Conservation (phyloP, 2,888 invertebrate genomes). For the Meliscaeva auricollis region DNA sequence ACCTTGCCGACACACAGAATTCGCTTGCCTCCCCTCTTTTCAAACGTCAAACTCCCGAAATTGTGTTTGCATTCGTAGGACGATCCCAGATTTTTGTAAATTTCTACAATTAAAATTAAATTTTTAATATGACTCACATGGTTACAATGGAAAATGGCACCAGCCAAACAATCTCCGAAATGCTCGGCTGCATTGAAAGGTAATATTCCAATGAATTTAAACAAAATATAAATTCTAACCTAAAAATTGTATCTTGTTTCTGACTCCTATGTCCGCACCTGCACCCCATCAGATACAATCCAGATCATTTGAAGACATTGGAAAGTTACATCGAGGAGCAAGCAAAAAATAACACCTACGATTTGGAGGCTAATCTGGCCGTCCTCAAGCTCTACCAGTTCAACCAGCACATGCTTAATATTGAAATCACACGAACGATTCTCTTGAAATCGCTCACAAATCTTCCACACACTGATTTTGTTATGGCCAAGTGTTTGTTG, state of each 20-base stretch:
- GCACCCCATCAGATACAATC: conserved; percentile 92
- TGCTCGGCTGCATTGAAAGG: conserved; percentile 97
- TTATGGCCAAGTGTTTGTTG: conserved; percentile 97
- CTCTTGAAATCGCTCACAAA: conserved; percentile 98
- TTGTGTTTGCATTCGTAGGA: conserved; percentile 67
- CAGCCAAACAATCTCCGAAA: conserved; percentile 89
- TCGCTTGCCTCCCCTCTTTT: conserved; percentile 53
- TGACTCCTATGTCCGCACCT: conserved; percentile 68
- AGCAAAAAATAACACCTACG: conserved; percentile 96
- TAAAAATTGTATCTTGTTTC: conserved; percentile 42
- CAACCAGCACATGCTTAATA: conserved; percentile 94
- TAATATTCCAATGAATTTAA: conserved; percentile 81
- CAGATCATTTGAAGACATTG: conserved; percentile 95
- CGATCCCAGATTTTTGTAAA: conserved; percentile 45
- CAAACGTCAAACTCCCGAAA: conserved; percentile 59
- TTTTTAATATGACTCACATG: conserved; percentile 81
- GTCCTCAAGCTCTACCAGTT: conserved; percentile 98
- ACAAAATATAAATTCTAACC: conserved; percentile 74
- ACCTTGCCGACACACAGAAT: conserved; percentile 44
- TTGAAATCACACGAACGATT: conserved; percentile 94
- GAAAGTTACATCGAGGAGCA: conserved; percentile 97
- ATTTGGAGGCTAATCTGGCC: conserved; percentile 98
- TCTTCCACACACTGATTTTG: conserved; percentile 98
- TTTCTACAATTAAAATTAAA: conserved; percentile 40
- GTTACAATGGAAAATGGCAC: conserved; percentile 84